These are phyloP conservation scores for Aethes cnicana DNA, from an alignment of 2,888 invertebrate species.

Conservation along the genomic window DNA sequence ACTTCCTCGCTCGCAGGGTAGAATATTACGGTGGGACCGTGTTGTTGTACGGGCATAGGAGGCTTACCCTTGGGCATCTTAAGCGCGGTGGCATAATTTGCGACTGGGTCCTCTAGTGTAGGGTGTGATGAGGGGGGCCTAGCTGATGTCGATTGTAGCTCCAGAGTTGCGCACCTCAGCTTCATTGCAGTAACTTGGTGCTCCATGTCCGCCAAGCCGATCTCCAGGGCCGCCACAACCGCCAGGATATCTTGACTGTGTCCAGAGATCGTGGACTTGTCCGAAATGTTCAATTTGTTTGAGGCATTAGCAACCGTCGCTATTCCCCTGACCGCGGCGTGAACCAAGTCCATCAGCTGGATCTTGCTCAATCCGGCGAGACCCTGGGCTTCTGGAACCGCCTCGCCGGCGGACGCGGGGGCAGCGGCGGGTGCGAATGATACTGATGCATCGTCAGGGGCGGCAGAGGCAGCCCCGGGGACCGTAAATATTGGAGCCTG, in stretches of 20 bases:
- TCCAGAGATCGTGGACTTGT: not conserved
- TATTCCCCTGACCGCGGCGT: constrained; percentile 17
- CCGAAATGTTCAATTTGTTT: constrained; percentile 24
- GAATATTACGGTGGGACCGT: constrained; percentile 22
- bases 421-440: not conserved
- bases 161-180: no score
- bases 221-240: not conserved
- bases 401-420: not conserved
- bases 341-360: constrained; percentile 13
- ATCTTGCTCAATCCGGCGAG: constrained; percentile 8
- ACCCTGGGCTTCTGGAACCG: not conserved
- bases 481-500: not conserved
- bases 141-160: no score
- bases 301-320: not conserved
- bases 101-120: no score
- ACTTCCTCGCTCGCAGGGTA: constrained; percentile 14
- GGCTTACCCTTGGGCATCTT: constrained; percentile 9
- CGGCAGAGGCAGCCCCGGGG: not conserved
- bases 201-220: not conserved
- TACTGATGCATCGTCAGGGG: not conserved
- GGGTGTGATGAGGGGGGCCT: no score
- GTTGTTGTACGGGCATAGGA: not conserved
- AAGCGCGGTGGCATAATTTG: not conserved
- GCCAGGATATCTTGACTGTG: not conserved
- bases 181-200: not conserved